Percentiles rank a stretch among this genome's conserved stretches.
phyloP scores from a whole-genome alignment of 2,888 invertebrate species.

The Rhamphomyia laevipes region DNA sequence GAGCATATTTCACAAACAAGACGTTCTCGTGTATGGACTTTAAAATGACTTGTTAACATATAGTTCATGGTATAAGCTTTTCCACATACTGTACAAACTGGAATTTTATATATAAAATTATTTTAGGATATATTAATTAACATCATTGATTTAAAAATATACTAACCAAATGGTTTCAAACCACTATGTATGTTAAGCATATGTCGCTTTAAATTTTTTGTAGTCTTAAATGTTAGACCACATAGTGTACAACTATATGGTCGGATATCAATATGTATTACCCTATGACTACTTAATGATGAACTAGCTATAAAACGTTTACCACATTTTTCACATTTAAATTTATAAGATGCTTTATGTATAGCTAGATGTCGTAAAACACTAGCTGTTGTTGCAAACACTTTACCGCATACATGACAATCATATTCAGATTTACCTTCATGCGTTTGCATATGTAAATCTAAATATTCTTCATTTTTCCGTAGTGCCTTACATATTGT shows the following conservation, averaged over 20 bases:
- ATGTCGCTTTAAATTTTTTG: background rate
- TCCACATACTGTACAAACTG: background rate
- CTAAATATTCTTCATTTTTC: background rate
- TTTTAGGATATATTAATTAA: no score
- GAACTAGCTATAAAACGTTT: conserved; percentile 38
- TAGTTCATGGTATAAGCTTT: background rate
- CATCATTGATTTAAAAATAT: no score
- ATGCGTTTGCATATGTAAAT: background rate
- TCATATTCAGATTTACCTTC: background rate
- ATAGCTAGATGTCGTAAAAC: background rate
- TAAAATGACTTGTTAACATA: background rate
- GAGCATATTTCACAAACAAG: background rate
- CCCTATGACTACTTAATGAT: conserved; percentile 36
- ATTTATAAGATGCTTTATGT: conserved; percentile 12
- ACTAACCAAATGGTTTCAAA: conserved; percentile 6
- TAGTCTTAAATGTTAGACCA: background rate
- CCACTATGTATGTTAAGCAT: background rate
- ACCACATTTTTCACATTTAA: conserved; percentile 37
- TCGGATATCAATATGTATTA: conserved; percentile 24
- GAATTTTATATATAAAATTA: no score
- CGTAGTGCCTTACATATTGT: background rate
- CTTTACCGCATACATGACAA: background rate
- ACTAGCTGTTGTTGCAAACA: background rate
- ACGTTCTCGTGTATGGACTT: background rate
- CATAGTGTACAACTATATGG: background rate